phyloP scores from a whole-genome alignment of 1,140 invertebrate species.

The Drosophila paulistorum region DNA sequence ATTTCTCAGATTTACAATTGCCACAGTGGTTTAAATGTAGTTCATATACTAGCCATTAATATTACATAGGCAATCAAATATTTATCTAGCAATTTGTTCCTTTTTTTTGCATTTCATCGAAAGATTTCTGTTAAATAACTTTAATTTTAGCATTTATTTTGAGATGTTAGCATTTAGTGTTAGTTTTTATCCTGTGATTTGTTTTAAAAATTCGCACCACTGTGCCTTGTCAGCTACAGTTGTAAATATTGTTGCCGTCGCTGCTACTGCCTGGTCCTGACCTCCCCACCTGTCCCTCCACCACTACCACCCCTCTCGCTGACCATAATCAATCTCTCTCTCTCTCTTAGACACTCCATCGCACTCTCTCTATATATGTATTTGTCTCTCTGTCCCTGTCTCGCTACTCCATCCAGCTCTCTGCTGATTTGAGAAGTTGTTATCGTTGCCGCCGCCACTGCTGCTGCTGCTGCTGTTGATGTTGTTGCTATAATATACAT shows the following conservation, averaged over 20 bases:
- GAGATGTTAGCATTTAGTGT: too few species aligned
- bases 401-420: slow-evolving; percentile 35
- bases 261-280: slow-evolving; percentile 54
- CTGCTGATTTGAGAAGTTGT: slow-evolving; percentile 69
- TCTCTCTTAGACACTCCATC: slow-evolving; percentile 23
- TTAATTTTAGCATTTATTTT: too few species aligned
- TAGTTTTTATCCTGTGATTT: neutral
- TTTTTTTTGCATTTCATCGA: too few species aligned
- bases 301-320: too few species aligned
- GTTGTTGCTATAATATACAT: slow-evolving; percentile 42
- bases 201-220: slow-evolving; percentile 36
- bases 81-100: too few species aligned
- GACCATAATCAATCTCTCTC: slow-evolving; percentile 15
- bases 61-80: too few species aligned
- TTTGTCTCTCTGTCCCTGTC: slow-evolving; percentile 11
- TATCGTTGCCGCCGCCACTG: slow-evolving; percentile 66
- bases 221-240: slow-evolving; percentile 68
- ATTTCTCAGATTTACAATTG: neutral
- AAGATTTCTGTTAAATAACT: too few species aligned
- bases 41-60: too few species aligned
- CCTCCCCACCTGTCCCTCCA: slow-evolving; percentile 14
- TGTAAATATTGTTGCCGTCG: slow-evolving; percentile 76
- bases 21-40: too few species aligned
- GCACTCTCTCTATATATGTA: neutral
- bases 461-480: slow-evolving; percentile 28